Base-by-base conservation (phyloP, 2,797 vertebrate genomes). In the Falco rusticolus region DNA sequence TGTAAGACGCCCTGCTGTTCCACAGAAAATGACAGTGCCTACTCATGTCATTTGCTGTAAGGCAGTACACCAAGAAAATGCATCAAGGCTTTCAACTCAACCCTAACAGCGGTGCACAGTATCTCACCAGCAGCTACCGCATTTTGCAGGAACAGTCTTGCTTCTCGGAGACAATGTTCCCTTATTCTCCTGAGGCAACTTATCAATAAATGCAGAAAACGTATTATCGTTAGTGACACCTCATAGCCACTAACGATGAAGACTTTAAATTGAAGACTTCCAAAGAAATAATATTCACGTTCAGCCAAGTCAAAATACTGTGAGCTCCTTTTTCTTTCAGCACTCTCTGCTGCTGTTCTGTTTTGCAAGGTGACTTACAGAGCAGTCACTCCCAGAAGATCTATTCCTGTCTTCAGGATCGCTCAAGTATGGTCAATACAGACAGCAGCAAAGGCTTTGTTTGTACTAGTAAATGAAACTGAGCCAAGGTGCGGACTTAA, bases 401-500 rank as follows among this genome's bases (percentile, higher is more conserved):
- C 83, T 50, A 19, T 47, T 90, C 48, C 81, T 56, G 63, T 39
- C 87, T 79, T 57, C 51, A 54, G 70, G 50, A 90, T 87, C 86
- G 24, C 57, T 87, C 56, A 70, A 60, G 87, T 57, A 68, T 57
- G 85, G 72, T 29, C 50, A 74, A 59, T 7, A 33, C 34, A 43
- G 56, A 47, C 43, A 80, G 79, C 72, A 84, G 90, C 79, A 78
- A 48, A 61, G 54, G 57, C 79, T 94, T 86, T 94, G 65, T 95
- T 96, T 91, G 86, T 64, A 59, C 11, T 34, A 86, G 69, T 61
- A 90, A 91, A 78, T 45, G 85, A 94, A 97, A 88, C 48, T 11
- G 50, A 95, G 80, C 79, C 84, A 64, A 95, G 88, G 91, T 33
- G 91, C 77, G 82, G 89, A 95, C 76, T 80, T 17, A 57, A 94